Percentiles rank a stretch among this genome's conserved stretches.
phyloP scores from a whole-genome alignment of 2,113 vertebrate species.

The Pogona vitticeps region DNA sequence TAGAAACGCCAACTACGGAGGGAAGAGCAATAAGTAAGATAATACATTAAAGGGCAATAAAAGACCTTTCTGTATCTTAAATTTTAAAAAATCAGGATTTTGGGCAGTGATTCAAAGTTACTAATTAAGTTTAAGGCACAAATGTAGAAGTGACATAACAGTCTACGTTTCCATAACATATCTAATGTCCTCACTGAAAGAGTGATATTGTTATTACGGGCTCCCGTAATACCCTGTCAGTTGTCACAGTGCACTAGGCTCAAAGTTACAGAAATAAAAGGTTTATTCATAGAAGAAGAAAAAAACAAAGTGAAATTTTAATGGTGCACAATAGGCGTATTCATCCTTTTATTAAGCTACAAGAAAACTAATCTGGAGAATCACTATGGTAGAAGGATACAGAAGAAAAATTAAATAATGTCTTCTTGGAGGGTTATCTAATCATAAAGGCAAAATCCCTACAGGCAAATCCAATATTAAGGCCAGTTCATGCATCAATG shows the following conservation, averaged over 20 bases:
- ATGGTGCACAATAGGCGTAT: constrained; percentile 18
- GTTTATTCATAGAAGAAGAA: constrained; percentile 35
- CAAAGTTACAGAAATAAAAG: constrained; percentile 1
- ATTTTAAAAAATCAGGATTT: too few relatives aligned
- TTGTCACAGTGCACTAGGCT: constrained; percentile 9
- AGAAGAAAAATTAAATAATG: constrained; percentile 1
- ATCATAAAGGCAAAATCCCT: neutral
- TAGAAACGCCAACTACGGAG: neutral
- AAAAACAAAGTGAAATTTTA: neutral
- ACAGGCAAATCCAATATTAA: neutral
- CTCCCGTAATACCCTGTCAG: neutral
- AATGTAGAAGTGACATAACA: constrained; percentile 7
- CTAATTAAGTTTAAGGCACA: constrained; percentile 33
- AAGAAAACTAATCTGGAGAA: constrained; percentile 39
- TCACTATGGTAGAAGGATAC: neutral
- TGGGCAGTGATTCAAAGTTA: neutral
- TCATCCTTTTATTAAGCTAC: neutral
- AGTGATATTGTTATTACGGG: neutral
- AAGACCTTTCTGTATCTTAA: too few relatives aligned
- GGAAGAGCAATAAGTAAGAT: neutral
- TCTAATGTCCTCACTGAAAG: neutral
- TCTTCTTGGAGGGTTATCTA: constrained; percentile 18
- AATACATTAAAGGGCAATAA: constrained; percentile 25
- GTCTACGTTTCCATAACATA: neutral
- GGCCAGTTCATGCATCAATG: neutral